Evolutionary conservation across 2,888 invertebrate genomes (phyloP).

Genomic region (Gasteruption jaculator): DNA sequence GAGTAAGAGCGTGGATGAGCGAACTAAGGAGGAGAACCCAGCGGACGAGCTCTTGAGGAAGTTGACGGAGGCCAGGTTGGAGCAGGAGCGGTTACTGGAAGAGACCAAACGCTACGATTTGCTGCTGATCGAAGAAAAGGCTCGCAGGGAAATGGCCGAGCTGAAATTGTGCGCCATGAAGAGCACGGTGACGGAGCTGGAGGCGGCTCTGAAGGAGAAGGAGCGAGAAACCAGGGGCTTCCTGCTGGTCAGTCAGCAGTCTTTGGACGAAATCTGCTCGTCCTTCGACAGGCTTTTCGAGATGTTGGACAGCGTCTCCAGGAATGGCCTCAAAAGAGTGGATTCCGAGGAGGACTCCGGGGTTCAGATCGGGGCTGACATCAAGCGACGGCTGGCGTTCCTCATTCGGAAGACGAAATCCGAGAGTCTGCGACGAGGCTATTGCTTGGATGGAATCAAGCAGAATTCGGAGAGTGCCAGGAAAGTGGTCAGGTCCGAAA

Average conservation of each 20-base stretch:
- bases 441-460: conserved; percentile 10
- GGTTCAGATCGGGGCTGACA: conserved; percentile 23
- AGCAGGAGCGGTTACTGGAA: conserved; percentile 33
- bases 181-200: conserved; percentile 31
- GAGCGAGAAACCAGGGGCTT: conserved; percentile 38
- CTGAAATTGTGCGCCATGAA: conserved; percentile 32
- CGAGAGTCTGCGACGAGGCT: conserved; percentile 34
- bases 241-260: conserved; percentile 38
- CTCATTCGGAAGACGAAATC: conserved; percentile 46
- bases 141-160: conserved; percentile 37
- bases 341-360: conserved; percentile 14
- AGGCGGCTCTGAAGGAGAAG: conserved; percentile 32
- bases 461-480: conserved; percentile 18
- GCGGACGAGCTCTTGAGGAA: conserved; percentile 21
- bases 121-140: conserved; percentile 36
- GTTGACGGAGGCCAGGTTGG: conserved; percentile 26
- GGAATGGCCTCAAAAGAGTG: conserved; percentile 12
- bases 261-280: conserved; percentile 39
- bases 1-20: conserved; percentile 15
- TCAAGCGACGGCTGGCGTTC: conserved; percentile 32
- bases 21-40: conserved; percentile 57
- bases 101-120: conserved; percentile 28
- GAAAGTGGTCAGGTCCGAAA: conserved; percentile 39
- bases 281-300: conserved; percentile 38
- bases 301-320: conserved; percentile 32